Conservation (phyloP, 2,113 vertebrate species). For the Onychostoma macrolepis region DNA sequence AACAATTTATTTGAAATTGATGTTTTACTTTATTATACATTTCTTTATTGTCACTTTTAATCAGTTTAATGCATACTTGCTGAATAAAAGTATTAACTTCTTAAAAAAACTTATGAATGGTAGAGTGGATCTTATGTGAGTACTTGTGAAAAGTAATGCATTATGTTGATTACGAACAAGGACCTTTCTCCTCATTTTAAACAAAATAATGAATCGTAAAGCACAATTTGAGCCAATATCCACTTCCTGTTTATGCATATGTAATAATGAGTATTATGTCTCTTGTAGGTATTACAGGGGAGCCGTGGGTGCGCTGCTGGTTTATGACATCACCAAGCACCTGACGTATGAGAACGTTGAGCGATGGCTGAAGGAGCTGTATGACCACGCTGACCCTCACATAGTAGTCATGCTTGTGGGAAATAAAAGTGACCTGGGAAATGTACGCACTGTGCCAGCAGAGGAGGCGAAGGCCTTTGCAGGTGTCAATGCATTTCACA, state of each 20-base stretch:
- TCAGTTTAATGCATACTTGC: not conserved
- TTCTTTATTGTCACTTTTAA: not conserved
- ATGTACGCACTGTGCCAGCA: slow-evolving; percentile 83
- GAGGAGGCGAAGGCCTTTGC: slow-evolving; percentile 91
- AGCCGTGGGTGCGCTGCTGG: slow-evolving; percentile 92
- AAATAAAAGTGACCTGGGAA: slow-evolving; percentile 90
- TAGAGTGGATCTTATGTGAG: not conserved
- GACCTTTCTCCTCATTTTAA: not conserved
- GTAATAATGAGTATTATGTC: not conserved
- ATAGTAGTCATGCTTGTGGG: slow-evolving; percentile 99
- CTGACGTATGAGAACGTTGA: slow-evolving; percentile 95
- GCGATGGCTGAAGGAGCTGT: slow-evolving; percentile 95
- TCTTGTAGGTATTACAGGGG: slow-evolving; percentile 90
- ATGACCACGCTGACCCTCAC: slow-evolving; percentile 94
- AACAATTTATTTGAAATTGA: not conserved
- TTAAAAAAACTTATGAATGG: not conserved
- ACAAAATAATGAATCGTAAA: not conserved
- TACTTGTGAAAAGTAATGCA: not conserved
- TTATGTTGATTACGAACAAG: not conserved
- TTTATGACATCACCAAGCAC: slow-evolving; percentile 96
- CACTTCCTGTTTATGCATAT: not conserved
- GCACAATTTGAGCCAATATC: not conserved
- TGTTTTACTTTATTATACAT: not conserved
- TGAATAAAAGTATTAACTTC: not conserved
- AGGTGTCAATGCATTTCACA: slow-evolving; percentile 70